A percentile compares a stretch with the other conserved stretches of the same genome.
Evolutionary conservation across 2,113 vertebrate species (phyloP).

Genomic region (Phalacrocorax carbo): DNA sequence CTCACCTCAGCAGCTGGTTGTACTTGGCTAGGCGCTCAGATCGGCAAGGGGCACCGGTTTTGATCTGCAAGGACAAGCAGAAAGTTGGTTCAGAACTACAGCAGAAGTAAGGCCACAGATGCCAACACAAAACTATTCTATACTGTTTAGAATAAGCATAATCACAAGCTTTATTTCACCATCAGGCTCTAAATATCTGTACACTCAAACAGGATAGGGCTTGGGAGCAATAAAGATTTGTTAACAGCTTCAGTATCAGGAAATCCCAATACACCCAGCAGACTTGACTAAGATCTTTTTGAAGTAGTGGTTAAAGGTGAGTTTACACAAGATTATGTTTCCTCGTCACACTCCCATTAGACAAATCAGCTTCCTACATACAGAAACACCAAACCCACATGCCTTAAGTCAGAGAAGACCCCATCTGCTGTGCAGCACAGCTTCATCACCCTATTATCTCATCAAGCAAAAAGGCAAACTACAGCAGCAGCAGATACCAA

Average conservation of each 20-base stretch:
- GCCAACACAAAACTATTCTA: background rate
- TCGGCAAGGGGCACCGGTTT: conserved; percentile 95
- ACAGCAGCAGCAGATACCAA: background rate
- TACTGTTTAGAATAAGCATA: background rate
- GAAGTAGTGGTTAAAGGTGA: background rate
- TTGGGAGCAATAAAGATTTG: background rate
- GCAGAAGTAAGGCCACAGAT: background rate
- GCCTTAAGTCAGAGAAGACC: background rate
- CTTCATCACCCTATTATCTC: background rate
- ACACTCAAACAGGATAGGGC: background rate
- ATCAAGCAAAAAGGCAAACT: background rate
- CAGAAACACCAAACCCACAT: background rate
- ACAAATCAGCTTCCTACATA: background rate
- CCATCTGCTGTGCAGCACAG: background rate
- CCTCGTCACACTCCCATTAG: background rate
- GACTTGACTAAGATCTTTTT: background rate
- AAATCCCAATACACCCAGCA: background rate
- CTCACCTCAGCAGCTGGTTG: conserved; percentile 95
- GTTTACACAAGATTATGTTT: background rate
- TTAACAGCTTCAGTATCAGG: background rate
- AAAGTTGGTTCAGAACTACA: background rate
- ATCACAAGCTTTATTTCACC: background rate
- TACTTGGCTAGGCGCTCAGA: conserved; percentile 98
- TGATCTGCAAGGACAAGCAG: conserved; percentile 81
- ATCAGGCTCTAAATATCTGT: background rate